phyloP scores from a whole-genome alignment of 2,888 invertebrate species.

The Archaeoteleia sp. region DNA sequence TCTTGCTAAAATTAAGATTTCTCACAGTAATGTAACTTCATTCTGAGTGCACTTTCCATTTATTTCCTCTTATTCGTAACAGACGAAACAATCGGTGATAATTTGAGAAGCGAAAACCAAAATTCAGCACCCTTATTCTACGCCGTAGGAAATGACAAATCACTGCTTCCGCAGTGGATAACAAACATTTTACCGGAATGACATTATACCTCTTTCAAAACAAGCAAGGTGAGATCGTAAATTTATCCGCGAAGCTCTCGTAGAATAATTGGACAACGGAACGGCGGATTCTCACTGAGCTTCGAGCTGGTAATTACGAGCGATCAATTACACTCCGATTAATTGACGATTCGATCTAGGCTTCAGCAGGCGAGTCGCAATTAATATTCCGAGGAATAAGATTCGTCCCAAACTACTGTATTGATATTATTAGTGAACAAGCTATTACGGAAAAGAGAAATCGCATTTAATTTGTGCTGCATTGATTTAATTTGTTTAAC shows the following conservation, averaged over 20 bases:
- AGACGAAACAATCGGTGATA: constrained; percentile 2
- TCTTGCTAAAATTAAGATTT: too few species aligned
- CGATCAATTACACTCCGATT: constrained; percentile 49
- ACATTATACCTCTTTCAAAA: constrained; percentile 18
- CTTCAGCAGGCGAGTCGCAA: constrained; percentile 40
- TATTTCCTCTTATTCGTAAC: too few species aligned
- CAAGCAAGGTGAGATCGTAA: constrained; percentile 27
- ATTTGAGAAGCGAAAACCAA: too few species aligned
- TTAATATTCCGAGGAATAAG: constrained; percentile 44
- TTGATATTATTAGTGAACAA: constrained; percentile 47
- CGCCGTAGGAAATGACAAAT: background rate
- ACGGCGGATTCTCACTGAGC: constrained; percentile 34
- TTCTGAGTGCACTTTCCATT: too few species aligned
- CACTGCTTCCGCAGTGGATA: constrained; percentile 2
- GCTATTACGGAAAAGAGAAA: constrained; percentile 41
- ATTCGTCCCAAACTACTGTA: constrained; percentile 31
- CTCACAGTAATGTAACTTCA: too few species aligned
- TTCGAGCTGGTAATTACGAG: constrained; percentile 40
- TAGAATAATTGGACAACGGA: constrained; percentile 48
- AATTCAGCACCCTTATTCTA: too few species aligned
- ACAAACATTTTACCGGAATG: constrained; percentile 18
- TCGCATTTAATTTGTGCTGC: constrained; percentile 27
- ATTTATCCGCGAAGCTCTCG: constrained; percentile 32
- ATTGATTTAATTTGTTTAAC: too few species aligned
- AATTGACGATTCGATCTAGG: constrained; percentile 47